Base-by-base conservation (phyloP, 1,140 invertebrate genomes). In the Caenorhabditis inopinata region DNA sequence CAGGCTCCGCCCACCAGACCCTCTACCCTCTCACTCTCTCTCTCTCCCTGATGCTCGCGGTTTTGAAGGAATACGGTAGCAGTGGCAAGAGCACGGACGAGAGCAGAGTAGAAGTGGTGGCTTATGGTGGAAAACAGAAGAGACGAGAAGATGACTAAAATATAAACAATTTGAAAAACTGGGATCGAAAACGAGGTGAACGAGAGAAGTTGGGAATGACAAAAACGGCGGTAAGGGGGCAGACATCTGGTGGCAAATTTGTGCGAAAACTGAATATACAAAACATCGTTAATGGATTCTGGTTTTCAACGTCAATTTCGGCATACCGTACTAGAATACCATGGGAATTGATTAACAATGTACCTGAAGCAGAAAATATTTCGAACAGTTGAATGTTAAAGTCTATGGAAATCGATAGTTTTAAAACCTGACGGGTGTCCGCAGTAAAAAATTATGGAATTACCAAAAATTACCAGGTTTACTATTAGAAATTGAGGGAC, bases 141-240 rank as follows among this genome's bases (percentile, higher is more conserved):
- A 38, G n/a, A 68, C 11, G 25, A 21, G n/a, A 18, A 29, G 32
- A 68, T 38, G 58, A 38, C 32, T 68, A 68, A 38, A 68, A 68
- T 68, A 68, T 68, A 68, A 68, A 68, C 58, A 68, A 68, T 68
- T 68, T 38, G 18, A 58, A 58, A 58, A 58, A 58, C 38, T 42
- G 21, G 32, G 58, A 14, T 21, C 12, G 32, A 68, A 25, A 1
- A 42, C 4, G 21, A 51, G n/a, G 48, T 21, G 32, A 38, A 38
- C n/a, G 27, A 0, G 58, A 68, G 32, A 42, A 68, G 58, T 38
- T 68, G 29, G 5, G 58, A 4, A 7, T 23, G 32, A 38, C 25
- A 58, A n/a, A 32, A 58, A 32, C 38, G 53, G 21, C 1, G 18
- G 46, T 51, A 9, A 68, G 7, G 27, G n/a, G 51, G n/a, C 25